Conservation (phyloP, 2,797 vertebrate species). For the Manis pentadactyla region DNA sequence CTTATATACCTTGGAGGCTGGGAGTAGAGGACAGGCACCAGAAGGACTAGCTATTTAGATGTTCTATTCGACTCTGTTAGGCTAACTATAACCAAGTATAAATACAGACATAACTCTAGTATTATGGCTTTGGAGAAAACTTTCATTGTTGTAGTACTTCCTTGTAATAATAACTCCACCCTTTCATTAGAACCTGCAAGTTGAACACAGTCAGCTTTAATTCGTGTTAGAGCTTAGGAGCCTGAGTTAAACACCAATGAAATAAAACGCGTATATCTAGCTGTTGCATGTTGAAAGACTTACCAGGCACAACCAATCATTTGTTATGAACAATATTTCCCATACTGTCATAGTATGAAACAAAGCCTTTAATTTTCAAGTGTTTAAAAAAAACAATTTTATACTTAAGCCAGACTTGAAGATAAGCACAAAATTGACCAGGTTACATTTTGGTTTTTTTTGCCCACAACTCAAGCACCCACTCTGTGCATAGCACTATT, state of each 20-base stretch:
- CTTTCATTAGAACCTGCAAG: background rate
- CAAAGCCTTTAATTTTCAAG: slow-evolving; percentile 87
- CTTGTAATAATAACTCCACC: background rate
- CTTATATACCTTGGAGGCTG: background rate
- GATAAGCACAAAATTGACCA: slow-evolving; percentile 71
- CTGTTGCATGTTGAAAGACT: background rate
- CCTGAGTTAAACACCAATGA: background rate
- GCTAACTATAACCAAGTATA: background rate
- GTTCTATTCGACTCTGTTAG: background rate
- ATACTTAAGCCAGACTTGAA: slow-evolving; percentile 85
- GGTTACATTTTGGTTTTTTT: slow-evolving; percentile 48
- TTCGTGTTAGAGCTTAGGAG: background rate
- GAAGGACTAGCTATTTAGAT: background rate
- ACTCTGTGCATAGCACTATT: slow-evolving; percentile 69
- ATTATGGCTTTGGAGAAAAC: slow-evolving; percentile 2
- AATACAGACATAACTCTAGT: background rate
- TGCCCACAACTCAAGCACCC: slow-evolving; percentile 47
- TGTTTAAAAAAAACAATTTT: slow-evolving; percentile 87
- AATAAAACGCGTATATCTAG: background rate
- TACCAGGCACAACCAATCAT: background rate
- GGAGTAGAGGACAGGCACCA: background rate
- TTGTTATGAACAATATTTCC: slow-evolving; percentile 74
- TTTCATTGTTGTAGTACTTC: background rate
- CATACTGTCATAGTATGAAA: slow-evolving; percentile 82
- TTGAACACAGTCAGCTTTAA: background rate